A percentile compares a stretch with the other conserved stretches of the same genome.
phyloP scores from a whole-genome alignment of 2,888 invertebrate genomes.

The Xanthorhoe spadicearia region DNA sequence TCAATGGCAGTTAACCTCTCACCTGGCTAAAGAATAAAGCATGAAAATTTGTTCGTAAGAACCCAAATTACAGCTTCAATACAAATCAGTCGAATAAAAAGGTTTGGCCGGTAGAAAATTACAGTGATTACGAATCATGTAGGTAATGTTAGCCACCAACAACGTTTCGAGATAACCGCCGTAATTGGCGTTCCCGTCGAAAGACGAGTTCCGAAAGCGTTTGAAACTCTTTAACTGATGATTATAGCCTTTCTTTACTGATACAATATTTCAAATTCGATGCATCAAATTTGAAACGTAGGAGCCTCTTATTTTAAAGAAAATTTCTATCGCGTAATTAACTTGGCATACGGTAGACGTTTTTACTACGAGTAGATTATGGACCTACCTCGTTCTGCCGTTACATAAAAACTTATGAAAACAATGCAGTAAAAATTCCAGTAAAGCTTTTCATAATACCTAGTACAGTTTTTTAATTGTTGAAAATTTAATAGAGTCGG shows the following conservation, averaged over 20 bases:
- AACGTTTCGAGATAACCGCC: slow-evolving; percentile 29
- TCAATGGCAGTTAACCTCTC: slow-evolving; percentile 16
- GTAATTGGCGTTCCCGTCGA: slow-evolving; percentile 32
- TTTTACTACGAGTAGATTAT: too few species aligned
- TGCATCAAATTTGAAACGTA: not conserved
- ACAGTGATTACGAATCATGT: slow-evolving; percentile 32
- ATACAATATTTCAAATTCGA: not conserved
- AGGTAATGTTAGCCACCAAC: slow-evolving; percentile 35
- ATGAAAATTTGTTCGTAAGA: slow-evolving; percentile 11
- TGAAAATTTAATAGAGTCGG: too few species aligned
- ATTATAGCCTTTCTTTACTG: slow-evolving; percentile 22
- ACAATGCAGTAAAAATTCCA: too few species aligned
- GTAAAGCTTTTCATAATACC: too few species aligned
- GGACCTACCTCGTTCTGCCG: too few species aligned
- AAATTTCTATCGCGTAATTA: too few species aligned
- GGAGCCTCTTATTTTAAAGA: not conserved
- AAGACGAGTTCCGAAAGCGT: slow-evolving; percentile 27
- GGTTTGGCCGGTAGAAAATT: slow-evolving; percentile 35
- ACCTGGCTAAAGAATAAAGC: slow-evolving; percentile 21
- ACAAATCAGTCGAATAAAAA: slow-evolving; percentile 30
- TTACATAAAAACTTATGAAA: too few species aligned
- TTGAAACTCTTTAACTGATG: slow-evolving; percentile 31
- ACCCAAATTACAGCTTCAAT: slow-evolving; percentile 28
- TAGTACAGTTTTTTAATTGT: too few species aligned
- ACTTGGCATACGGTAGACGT: too few species aligned